Base-by-base conservation (phyloP, 2,888 invertebrate genomes). In the Eucera pruinosa region DNA sequence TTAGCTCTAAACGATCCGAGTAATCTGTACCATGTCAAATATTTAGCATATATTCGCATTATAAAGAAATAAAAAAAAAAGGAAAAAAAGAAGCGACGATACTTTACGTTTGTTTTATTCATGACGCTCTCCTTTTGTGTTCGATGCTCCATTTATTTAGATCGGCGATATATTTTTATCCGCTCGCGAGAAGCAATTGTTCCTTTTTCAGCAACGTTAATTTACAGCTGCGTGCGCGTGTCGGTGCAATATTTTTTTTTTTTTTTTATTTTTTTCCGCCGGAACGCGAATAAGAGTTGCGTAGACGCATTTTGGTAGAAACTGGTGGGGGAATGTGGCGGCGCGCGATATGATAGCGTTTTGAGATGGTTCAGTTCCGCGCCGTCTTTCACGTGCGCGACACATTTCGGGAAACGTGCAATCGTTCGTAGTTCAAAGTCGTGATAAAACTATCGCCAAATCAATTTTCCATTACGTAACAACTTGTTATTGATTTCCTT, bases 311-410 rank as follows among this genome's bases (percentile, higher is more conserved):
- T 81, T 82, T 77, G 68, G 62, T 64, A 41, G 66, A 47, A 67
- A 52, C 36, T 76, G 71, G 79, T 78, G 78, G 77, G 71, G 78
- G 85, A 65, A 75, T 58, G 72, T 74, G 68, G 79, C 62, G 71
- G 80, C 80, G 81, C 82, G 80, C 80, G 77, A 86, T 82, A 81
- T 83, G 83, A 80, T 83, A 82, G 78, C 82, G 74, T 81, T 83
- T 83, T 79, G 68, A 81, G 82, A 64, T 67, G 82, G 73, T 58
- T 86, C 86, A 87, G 86, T 87, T 76, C 81, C 80, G 85, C 82
- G 85, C 68, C 69, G 82, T 66, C 86, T 75, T 82, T 80, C 80
- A 79, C 83, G 82, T 74, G 85, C 65, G 80, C 81, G 83, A 75
- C 70, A 80, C 66, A 71, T 73, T 80, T 76, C 52, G 52, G 65